Evolutionary conservation across 2,113 vertebrate genomes (phyloP), one percentile per base, ranked within the genome.

Genomic region (Melanerpes aurifrons): DNA sequence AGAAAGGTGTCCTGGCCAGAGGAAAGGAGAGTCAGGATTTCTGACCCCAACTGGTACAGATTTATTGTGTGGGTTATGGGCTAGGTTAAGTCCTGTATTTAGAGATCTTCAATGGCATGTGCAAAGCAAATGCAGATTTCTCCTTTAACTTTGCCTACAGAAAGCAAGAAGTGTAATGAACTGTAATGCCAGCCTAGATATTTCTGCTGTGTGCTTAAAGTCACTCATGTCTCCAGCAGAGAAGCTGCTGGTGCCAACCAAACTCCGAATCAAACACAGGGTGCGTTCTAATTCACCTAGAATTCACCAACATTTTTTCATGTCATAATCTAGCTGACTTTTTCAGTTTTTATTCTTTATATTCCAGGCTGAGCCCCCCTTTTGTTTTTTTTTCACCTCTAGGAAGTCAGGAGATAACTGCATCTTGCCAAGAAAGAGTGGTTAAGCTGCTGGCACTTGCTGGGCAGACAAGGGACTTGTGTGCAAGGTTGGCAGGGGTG

Each of bases 381-480:
- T 40, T 40, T 40, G n/a, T n/a, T 40, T 40, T 40, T 40, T 71
- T 86, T 96, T 93, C 93, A 87, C 94, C 91, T 96, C 62, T 87
- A 89, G 92, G 95, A 97, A 95, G 82, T 32, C 78, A 97, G 47
- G 47, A 77, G 89, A 81, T 58, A 50, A 56, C 43, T 81, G 57
- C 78, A 82, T 28, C 61, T 35, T 94, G 97, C 94, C 97, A 96
- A 87, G 90, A 89, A 86, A 88, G 79, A 78, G 94, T 47, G 89
- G 94, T 96, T 94, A 92, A 95, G 94, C 97, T 97, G 94, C 95
- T 97, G 96, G 95, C 96, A 93, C 89, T 32, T 8, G 3, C 90
- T 68, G 54, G 82, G 81, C 90, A 97, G 82, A 85, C 68, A 56
- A 87, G 92, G 93, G 92, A 90, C 95, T 95, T 76, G 87, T 96